Percentiles rank a stretch among this genome's conserved stretches.
phyloP scores from a whole-genome alignment of 2,888 invertebrate species.

The Drosophila melanosoma region DNA sequence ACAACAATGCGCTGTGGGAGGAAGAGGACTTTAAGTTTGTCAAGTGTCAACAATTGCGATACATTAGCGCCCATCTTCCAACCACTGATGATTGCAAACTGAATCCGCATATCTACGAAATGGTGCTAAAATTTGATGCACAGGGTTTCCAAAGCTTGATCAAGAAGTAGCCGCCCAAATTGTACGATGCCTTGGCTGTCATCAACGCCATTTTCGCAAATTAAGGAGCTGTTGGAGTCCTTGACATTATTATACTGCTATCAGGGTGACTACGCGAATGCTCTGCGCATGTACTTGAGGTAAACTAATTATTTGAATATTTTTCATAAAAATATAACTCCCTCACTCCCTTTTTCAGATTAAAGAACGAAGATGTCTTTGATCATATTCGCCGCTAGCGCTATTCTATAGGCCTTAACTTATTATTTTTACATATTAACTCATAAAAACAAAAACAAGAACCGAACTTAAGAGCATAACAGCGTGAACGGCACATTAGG shows the following conservation, averaged over 20 bases:
- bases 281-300: constrained; percentile 95
- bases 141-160: constrained; percentile 92
- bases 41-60: constrained; percentile 91
- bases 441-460: constrained; percentile 19
- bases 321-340: background rate
- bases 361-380: constrained; percentile 96
- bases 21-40: constrained; percentile 96
- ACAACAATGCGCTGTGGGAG: constrained; percentile 95
- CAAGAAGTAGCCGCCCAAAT: constrained; percentile 93
- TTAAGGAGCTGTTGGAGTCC: constrained; percentile 92
- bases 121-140: constrained; percentile 94
- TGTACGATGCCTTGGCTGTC: constrained; percentile 93
- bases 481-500: constrained; percentile 9
- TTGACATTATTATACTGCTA: constrained; percentile 95
- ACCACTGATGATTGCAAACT: constrained; percentile 89
- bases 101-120: constrained; percentile 95
- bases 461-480: constrained; percentile 22
- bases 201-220: constrained; percentile 93
- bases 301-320: constrained; percentile 82
- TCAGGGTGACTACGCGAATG: constrained; percentile 95
- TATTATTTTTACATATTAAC: constrained; percentile 64
- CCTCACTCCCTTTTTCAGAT: constrained; percentile 82
- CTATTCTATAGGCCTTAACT: constrained; percentile 70
- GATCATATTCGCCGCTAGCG: constrained; percentile 90
- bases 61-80: constrained; percentile 92